phyloP scores from a whole-genome alignment of 2,113 vertebrate genomes.

The Marmota flaviventris region DNA sequence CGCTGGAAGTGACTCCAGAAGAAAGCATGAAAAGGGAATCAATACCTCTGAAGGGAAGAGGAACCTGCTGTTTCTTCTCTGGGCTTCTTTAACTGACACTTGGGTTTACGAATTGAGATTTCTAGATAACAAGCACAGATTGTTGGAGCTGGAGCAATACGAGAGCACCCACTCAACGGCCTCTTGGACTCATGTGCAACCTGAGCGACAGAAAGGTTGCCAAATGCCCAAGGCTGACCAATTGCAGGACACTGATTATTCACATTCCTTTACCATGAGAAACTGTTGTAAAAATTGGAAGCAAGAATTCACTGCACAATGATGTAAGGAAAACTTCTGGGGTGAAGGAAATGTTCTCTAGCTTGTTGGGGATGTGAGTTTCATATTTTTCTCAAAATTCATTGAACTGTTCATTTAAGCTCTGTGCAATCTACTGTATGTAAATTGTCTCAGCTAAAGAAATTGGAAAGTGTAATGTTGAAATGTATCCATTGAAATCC shows the following conservation, averaged over 20 bases:
- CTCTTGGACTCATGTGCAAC: neutral
- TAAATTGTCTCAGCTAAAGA: neutral
- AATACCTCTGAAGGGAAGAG: neutral
- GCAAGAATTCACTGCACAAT: neutral
- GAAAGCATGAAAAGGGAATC: neutral
- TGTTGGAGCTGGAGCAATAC: neutral
- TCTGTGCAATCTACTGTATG: neutral
- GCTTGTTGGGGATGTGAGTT: too few species aligned
- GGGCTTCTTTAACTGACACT: neutral
- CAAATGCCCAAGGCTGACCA: neutral
- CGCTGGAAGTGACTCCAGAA: neutral
- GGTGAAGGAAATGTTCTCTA: too few species aligned
- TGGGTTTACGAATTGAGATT: neutral
- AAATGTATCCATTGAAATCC: neutral
- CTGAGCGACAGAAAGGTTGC: neutral
- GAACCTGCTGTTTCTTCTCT: neutral
- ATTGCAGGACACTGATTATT: neutral
- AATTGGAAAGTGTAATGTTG: neutral
- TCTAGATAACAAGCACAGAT: neutral
- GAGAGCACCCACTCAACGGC: neutral
- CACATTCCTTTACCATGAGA: neutral
- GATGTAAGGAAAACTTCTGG: too few species aligned
- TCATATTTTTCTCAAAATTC: neutral
- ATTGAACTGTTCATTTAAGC: neutral
- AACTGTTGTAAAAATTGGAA: neutral